Percentiles rank a stretch among this genome's conserved stretches.
phyloP scores from a whole-genome alignment of 1,140 invertebrate species.

The Ips typographus region DNA sequence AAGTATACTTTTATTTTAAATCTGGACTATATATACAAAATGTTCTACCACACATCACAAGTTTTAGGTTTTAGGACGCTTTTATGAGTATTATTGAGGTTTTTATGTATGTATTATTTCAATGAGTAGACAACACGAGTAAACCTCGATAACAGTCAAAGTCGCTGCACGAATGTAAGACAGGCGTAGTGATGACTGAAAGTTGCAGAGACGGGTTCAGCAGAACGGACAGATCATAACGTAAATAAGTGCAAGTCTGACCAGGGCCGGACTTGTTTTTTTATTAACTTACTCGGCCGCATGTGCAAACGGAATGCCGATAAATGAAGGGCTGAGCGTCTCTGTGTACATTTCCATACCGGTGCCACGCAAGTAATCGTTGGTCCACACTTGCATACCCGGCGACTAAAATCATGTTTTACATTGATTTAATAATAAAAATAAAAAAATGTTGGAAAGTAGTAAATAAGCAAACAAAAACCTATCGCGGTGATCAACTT shows the following conservation, averaged over 20 bases:
- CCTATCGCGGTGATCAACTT: too few species aligned
- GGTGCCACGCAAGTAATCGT: slow-evolving; percentile 97
- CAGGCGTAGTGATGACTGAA: background rate
- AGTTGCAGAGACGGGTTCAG: slow-evolving; percentile 7
- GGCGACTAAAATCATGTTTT: slow-evolving; percentile 67
- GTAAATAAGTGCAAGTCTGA: slow-evolving; percentile 14
- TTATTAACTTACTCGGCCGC: slow-evolving; percentile 91
- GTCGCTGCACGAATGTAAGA: too few species aligned
- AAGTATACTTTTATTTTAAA: too few species aligned
- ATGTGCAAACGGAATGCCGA: slow-evolving; percentile 95
- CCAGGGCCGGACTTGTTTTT: too few species aligned
- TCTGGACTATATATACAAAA: too few species aligned
- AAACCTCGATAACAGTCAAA: too few species aligned
- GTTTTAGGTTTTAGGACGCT: too few species aligned
- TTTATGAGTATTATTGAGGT: too few species aligned
- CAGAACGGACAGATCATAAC: slow-evolving; percentile 17
- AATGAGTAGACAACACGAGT: too few species aligned
- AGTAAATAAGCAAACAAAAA: too few species aligned
- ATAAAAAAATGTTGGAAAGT: background rate
- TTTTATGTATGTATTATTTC: too few species aligned
- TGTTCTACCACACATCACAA: too few species aligned
- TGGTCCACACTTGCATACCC: slow-evolving; percentile 96
- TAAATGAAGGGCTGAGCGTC: slow-evolving; percentile 93
- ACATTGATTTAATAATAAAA: background rate
- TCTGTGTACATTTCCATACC: slow-evolving; percentile 99